Evolutionary conservation across 2,797 vertebrate species (phyloP), one percentile per base, ranked within the genome.

Genomic region (Tokudaia tokunoshimensis): DNA sequence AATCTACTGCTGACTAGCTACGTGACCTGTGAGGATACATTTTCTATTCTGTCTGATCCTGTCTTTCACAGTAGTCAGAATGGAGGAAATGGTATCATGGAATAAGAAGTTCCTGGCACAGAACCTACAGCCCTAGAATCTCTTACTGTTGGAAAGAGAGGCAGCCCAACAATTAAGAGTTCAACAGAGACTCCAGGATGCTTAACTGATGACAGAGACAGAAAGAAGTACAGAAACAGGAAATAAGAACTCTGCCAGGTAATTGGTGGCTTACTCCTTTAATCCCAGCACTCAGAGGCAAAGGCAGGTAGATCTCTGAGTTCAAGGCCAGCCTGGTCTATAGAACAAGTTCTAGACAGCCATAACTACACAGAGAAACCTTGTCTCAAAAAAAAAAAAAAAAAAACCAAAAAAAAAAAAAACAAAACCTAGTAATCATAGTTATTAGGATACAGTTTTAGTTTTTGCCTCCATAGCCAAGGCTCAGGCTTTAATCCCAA

Each of bases 101-200:
- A 85, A 76, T 37, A 22, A 50, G 31, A 90, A 72, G 65, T 79
- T 89, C 78, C 88, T 31, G 82, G 65, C 47, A 90, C 59, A 92
- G 85, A 37, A 44, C 29, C 61, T 72, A 86, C 26, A 19, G 78
- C 14, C 63, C 22, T 47, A 14, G 34, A 95, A 52, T 94, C 37
- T 47, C 37, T 76, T 82, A 84, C 70, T 52, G 29, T 14, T 70
- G 47, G 24, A 52, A 83, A 89, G 79, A 86, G 41, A 91, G 55
- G 8, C 11, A 87, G 82, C 70, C 70, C 34, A 86, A 59, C 70
- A 85, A 78, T 59, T 75, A 41, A 65, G 26, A 92, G n/a, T 88
- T 29, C 87, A 96, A 44, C 20, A 81, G 37, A 84, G 57, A 34
- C 24, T 94, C 63, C 57, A 55, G 67, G 57, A 92, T 29, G 74